Conservation (phyloP, 1,140 invertebrate species). For the Manduca sexta region DNA sequence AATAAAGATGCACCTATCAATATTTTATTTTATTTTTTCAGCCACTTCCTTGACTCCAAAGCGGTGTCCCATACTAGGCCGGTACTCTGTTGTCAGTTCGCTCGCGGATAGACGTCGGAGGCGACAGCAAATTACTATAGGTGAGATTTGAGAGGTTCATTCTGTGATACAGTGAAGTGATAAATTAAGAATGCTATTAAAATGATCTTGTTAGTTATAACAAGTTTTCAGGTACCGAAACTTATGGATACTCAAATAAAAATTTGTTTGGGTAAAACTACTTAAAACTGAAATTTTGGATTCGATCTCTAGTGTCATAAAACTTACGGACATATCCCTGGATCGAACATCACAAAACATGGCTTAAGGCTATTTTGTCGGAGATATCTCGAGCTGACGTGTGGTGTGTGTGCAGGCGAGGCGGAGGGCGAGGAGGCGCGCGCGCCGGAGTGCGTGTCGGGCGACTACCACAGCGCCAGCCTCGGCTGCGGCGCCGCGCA, state of each 20-base stretch:
- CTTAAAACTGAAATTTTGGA: too few relatives aligned
- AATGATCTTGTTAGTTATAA: too few relatives aligned
- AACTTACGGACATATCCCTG: too few relatives aligned
- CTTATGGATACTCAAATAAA: too few relatives aligned
- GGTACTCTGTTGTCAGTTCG: conserved; percentile 78
- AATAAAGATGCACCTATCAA: not conserved
- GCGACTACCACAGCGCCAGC: conserved; percentile 75
- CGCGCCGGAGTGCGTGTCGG: conserved; percentile 51
- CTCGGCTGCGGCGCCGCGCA: conserved; percentile 79
- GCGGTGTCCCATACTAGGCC: conserved; percentile 80
- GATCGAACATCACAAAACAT: too few relatives aligned
- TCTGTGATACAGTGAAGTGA: too few relatives aligned
- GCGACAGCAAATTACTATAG: conserved; percentile 52
- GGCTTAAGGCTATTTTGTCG: too few relatives aligned
- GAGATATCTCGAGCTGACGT: too few relatives aligned
- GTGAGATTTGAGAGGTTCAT: conserved; percentile 25
- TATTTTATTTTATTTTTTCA: conserved; percentile 45
- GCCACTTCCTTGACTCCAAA: conserved; percentile 77
- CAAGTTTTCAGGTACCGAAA: too few relatives aligned
- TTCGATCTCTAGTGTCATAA: too few relatives aligned
- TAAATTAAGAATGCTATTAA: too few relatives aligned
- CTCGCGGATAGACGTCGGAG: conserved; percentile 59
- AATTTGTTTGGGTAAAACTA: too few relatives aligned
- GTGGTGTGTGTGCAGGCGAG: conserved; percentile 14
- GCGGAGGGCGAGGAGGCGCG: conserved; percentile 27